Evolutionary conservation across 2,888 invertebrate species (phyloP), one percentile per base, ranked within the genome.

Genomic region (Camptogramma bilineatum): DNA sequence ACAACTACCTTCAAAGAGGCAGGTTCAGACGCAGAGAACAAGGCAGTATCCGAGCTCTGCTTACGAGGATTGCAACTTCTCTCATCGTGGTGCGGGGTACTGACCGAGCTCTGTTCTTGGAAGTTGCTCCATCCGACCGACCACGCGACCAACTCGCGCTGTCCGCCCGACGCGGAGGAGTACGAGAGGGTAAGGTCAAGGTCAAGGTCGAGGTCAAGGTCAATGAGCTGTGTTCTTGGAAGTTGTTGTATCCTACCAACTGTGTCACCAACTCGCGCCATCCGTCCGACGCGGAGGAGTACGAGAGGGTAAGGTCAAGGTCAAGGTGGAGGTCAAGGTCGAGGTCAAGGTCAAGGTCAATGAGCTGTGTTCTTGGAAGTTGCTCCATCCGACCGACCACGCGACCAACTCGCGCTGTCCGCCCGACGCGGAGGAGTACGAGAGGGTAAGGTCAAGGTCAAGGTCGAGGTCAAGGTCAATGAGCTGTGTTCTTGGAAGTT

Each of bases 41-140:
- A 96, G 65, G 97, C 98, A 59, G 97, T 99, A 1, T 95, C 97
- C 0, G 98, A 99, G 79, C 94, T 99, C 68, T 98, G 99, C 4
- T 94, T 99, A 16, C 94, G 97, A 2, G 99, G 99, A 0, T 93
- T 99, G 0, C 99, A 99, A 82, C 93, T 99, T 58, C 94, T 99
- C 4, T 98, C 99, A 0, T 97, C 98, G 69, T 99, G 99, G 99
- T 99, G 99, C 13, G 97, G 97, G 65, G 97, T 99, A 53, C 97
- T 99, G 0, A 98, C 99, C 0, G 99, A 99, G 90, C 92, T 99
- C 62, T 99, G 98, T 88, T 98, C 99, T 0, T 99, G 99, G 99
- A 99, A 99, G 91, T 94, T 99, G 62, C 94, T 99, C 73, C 99
- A 99, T 87, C 99, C 99, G 0, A 99, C 99, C 0, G 99, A 99